A percentile compares a stretch with the other conserved stretches of the same genome.
These are phyloP conservation scores for Falco peregrinus DNA, from an alignment of 2,797 vertebrate species.

Conservation along the genomic window DNA sequence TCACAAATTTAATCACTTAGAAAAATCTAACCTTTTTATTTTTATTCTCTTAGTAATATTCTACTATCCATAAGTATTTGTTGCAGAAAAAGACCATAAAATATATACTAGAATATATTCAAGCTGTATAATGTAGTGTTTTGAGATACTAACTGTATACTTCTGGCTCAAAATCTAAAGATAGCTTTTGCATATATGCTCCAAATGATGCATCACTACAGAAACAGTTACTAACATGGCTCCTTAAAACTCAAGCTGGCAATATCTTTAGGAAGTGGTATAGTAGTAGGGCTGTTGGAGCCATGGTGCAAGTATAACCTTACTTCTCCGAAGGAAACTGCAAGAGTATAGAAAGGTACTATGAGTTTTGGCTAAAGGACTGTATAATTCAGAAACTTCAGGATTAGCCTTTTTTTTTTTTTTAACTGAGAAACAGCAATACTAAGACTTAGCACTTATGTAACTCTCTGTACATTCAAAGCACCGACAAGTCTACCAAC, in stretches of 20 bases:
- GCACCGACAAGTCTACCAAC: neutral
- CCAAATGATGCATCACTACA: neutral
- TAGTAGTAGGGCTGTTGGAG: neutral
- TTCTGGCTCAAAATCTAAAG: neutral
- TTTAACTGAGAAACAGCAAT: neutral
- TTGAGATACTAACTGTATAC: neutral
- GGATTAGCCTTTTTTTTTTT: neutral
- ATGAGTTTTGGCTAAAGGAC: neutral
- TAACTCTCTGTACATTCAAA: neutral
- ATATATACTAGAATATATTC: neutral
- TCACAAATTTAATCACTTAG: neutral
- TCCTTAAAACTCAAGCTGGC: neutral
- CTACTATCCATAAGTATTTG: neutral
- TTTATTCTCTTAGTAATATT: neutral
- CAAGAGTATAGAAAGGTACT: neutral
- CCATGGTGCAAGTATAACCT: neutral
- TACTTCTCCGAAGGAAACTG: neutral
- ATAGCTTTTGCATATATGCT: neutral
- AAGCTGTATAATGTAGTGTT: neutral
- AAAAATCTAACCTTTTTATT: neutral
- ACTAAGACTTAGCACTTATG: neutral
- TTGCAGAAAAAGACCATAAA: neutral
- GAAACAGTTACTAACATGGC: neutral
- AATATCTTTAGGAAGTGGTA: neutral
- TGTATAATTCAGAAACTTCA: neutral